Evolutionary conservation across 2,113 vertebrate species (phyloP).

Genomic region (Paratilapia polleni): DNA sequence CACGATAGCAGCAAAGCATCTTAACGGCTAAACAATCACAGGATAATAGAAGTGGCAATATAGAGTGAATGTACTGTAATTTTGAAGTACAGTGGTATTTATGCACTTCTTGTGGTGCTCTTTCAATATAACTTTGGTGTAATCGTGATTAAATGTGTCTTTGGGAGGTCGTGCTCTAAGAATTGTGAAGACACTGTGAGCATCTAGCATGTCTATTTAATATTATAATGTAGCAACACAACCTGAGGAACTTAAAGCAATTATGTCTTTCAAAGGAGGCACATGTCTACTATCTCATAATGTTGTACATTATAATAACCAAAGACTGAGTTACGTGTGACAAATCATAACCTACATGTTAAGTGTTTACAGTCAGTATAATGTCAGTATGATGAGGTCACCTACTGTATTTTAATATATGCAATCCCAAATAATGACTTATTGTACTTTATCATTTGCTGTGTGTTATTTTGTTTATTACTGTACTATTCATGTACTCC

Average conservation of each 20-base stretch:
- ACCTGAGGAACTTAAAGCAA: background rate
- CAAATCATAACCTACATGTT: conserved; percentile 22
- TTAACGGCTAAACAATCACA: background rate
- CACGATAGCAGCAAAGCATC: background rate
- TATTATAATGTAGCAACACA: conserved; percentile 21
- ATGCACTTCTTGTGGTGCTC: conserved; percentile 37
- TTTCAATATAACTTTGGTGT: background rate
- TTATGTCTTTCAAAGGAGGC: background rate
- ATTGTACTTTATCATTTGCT: conserved; percentile 23
- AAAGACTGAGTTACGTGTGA: conserved; percentile 34
- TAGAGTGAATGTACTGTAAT: conserved; percentile 13
- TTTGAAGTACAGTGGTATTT: conserved; percentile 7
- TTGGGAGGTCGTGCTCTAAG: background rate
- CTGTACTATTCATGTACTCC: conserved; percentile 31
- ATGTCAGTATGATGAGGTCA: conserved; percentile 8
- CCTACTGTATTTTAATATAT: background rate
- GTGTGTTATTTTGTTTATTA: conserved; percentile 18
- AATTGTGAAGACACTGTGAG: background rate
- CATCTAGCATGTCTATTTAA: background rate
- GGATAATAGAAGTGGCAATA: background rate
- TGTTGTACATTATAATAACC: conserved; percentile 35
- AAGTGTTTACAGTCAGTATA: conserved; percentile 19
- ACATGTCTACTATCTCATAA: conserved; percentile 12
- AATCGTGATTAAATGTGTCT: background rate
- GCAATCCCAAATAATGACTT: conserved; percentile 18